Evolutionary conservation across 2,888 invertebrate species (phyloP).

Genomic region (Drosophila lutescens): DNA sequence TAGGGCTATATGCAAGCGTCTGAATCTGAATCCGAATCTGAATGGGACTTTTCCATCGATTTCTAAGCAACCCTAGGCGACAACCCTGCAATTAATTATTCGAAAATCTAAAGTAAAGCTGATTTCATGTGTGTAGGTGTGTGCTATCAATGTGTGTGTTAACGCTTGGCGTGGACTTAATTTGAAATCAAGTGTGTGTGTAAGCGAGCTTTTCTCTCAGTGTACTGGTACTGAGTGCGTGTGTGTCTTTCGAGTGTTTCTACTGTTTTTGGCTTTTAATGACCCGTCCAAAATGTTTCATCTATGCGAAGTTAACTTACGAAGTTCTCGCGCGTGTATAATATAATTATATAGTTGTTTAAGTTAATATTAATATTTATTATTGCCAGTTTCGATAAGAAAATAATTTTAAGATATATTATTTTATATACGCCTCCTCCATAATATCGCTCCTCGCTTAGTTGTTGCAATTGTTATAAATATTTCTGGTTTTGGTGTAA

Average conservation of each 20-base stretch:
- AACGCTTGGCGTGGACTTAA: conserved; percentile 41
- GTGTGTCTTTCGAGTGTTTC: conserved; percentile 3
- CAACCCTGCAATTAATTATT: conserved; percentile 35
- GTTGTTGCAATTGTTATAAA: conserved; percentile 26
- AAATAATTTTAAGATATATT: conserved; percentile 61
- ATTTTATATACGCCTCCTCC: conserved; percentile 25
- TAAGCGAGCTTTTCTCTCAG: conserved; percentile 3
- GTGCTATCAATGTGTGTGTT: conserved; percentile 2
- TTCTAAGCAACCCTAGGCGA: conserved; percentile 39
- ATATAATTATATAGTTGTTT: conserved; percentile 31
- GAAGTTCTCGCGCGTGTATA: conserved; percentile 42
- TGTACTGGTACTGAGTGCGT: conserved; percentile 1
- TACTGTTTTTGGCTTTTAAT: neutral
- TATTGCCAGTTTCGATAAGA: conserved; percentile 78
- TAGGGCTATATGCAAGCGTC: conserved; percentile 37
- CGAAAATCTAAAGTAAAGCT: conserved; percentile 43
- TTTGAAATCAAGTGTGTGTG: conserved; percentile 36
- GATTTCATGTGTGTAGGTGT: conserved; percentile 11
- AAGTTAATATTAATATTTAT: conserved; percentile 61
- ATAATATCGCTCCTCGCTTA: conserved; percentile 8
- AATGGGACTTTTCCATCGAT: conserved; percentile 20
- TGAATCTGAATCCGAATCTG: conserved; percentile 30
- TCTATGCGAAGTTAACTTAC: conserved; percentile 36
- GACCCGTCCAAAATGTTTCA: conserved; percentile 19
- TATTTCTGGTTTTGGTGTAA: conserved; percentile 35